Conservation (phyloP, 2,797 vertebrate species). For the Denticeps clupeoides region DNA sequence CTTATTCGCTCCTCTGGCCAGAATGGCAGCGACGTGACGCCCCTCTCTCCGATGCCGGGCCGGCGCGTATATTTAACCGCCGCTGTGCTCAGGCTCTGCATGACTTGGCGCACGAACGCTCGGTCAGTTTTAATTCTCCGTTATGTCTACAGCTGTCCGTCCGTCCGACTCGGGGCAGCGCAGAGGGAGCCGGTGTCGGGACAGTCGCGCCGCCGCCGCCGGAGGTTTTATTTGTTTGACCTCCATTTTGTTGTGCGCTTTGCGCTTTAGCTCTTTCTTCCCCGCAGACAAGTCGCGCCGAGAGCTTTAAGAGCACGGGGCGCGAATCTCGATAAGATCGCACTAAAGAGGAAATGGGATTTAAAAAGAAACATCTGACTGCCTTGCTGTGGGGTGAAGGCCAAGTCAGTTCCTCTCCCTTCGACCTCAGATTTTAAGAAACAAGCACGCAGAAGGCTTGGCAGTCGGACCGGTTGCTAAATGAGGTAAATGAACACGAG, state of each 20-base stretch:
- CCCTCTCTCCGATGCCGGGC: too few species aligned
- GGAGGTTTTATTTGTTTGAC: not conserved
- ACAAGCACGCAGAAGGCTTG: too few species aligned
- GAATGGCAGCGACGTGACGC: too few species aligned
- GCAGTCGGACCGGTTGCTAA: too few species aligned
- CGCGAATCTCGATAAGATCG: not conserved
- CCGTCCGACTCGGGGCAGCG: not conserved
- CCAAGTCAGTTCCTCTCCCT: not conserved
- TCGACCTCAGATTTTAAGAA: not conserved
- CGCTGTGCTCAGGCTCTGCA: not conserved
- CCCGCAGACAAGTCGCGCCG: not conserved
- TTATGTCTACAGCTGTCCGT: not conserved
- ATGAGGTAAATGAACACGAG: too few species aligned
- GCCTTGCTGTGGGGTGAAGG: constrained; percentile 2
- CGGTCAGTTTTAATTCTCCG: not conserved
- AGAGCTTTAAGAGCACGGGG: not conserved
- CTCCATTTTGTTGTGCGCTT: not conserved
- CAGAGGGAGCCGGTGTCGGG: not conserved
- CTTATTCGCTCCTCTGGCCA: too few species aligned
- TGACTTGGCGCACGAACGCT: not conserved
- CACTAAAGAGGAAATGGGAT: constrained; percentile 2
- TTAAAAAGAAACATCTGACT: constrained; percentile 1
- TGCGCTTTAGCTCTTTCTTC: not conserved
- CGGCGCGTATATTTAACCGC: too few species aligned
- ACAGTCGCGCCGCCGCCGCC: too few species aligned